Evolutionary conservation across 2,797 vertebrate species (phyloP), one percentile per base, ranked within the genome.

Genomic region (Labroides dimidiatus): DNA sequence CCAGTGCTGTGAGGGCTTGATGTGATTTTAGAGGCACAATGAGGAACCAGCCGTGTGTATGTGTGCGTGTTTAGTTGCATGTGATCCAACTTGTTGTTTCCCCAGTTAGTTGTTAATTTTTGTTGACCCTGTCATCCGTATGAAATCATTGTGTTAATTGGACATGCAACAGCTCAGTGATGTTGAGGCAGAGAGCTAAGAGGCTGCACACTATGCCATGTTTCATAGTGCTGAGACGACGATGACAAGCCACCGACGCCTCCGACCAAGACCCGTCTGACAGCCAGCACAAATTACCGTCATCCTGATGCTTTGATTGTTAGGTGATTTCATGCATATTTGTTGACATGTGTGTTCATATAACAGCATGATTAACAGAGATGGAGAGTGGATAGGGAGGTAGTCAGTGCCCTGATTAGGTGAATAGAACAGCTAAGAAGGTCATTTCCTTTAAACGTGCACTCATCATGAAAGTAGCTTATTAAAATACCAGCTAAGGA

Each of bases 141-240:
- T 68, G 72, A 81, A 67, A 68, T 83, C 67, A 83, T 79, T 69
- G 59, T 68, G 65, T 71, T 85, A 85, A 80, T 80, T 82, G 65
- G 80, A 73, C 69, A 50, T 37, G 62, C 36, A 67, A 48, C 52
- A 56, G 58, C 63, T 67, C 55, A 49, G 58, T 64, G 56, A 51
- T 48, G 48, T 62, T 36, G 37, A n/a, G 24, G 12, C 47, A 30
- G 21, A 59, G 57, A 17, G 72, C 69, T 77, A 48, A 62, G 69
- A 79, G 72, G 65, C 62, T 37, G 56, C 52, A 58, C 36, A 42
- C n/a, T 43, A 44, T n/a, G 45, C 54, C 42, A 20, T 58, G 71
- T 70, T 61, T 72, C 72, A 75, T 51, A 61, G 47, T 7, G 45
- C 60, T 63, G 52, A 77, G 76, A 75, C 74, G 43, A 59, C 39